phyloP scores from a whole-genome alignment of 2,113 vertebrate genomes.

The Cyprinus carpio region DNA sequence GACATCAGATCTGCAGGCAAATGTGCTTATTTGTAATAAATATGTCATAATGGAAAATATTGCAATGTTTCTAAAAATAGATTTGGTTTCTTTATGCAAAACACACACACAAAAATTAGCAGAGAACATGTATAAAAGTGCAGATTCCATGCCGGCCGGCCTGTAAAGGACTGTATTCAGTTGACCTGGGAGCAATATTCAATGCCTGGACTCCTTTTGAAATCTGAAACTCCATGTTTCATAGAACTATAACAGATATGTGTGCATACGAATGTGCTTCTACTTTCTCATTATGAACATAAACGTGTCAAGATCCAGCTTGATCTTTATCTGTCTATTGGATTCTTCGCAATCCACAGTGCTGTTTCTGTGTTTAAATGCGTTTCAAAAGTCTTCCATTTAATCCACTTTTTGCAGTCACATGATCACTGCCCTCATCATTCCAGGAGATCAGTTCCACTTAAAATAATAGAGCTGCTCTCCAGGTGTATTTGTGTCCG shows the following conservation, averaged over 20 bases:
- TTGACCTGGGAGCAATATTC: not conserved
- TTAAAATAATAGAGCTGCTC: not conserved
- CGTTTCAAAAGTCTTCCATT: conserved; percentile 11
- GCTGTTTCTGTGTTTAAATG: not conserved
- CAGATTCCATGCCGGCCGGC: not conserved
- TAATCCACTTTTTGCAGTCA: not conserved
- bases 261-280: conserved; percentile 44
- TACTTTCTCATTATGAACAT: conserved; percentile 47
- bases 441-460: not conserved
- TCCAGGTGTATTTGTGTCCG: not conserved
- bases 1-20: no score
- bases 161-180: not conserved
- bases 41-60: not conserved
- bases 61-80: not conserved
- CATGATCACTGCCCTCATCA: not conserved
- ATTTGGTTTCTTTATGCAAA: not conserved
- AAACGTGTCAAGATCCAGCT: conserved; percentile 80
- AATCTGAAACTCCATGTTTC: conserved; percentile 37
- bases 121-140: conserved; percentile 15
- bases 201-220: not conserved
- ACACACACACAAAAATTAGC: not conserved
- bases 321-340: conserved; percentile 64
- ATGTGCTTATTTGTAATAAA: not conserved
- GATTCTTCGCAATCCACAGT: not conserved
- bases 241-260: conserved; percentile 49